Percentiles rank a stretch among this genome's conserved stretches.
Conservation (phyloP, 2,797 vertebrate species). For the Eulemur albifrons region DNA sequence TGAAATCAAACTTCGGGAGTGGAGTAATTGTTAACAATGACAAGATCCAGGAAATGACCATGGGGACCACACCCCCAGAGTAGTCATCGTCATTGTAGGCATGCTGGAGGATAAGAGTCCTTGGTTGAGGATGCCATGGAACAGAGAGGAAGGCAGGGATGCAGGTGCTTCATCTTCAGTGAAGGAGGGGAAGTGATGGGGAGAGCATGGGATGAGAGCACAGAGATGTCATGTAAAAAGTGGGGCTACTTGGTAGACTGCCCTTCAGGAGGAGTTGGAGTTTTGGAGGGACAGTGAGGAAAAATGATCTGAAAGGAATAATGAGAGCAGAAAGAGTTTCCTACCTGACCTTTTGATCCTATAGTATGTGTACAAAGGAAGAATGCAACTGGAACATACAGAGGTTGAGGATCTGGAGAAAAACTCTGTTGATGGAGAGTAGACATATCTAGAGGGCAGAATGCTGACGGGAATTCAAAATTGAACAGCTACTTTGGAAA, state of each 20-base stretch:
- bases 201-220: rapidly evolving
- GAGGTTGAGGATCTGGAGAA: background rate
- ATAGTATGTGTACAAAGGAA: background rate
- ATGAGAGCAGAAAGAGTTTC: background rate
- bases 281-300: background rate
- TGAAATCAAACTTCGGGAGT: background rate
- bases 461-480: background rate
- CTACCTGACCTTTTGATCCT: background rate
- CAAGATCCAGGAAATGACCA: background rate
- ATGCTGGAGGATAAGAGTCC: background rate
- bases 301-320: background rate
- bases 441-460: background rate
- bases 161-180: rapidly evolving
- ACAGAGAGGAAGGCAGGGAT: background rate
- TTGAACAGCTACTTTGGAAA: background rate
- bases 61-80: background rate
- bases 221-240: background rate
- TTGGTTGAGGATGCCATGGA: background rate
- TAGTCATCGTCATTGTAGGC: background rate
- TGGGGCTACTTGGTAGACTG: too few species aligned
- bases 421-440: background rate
- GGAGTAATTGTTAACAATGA: background rate
- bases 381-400: background rate
- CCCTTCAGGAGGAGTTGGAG: background rate
- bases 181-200: background rate